Conservation (phyloP, 2,113 vertebrate genomes). For the Cebus imitator region DNA sequence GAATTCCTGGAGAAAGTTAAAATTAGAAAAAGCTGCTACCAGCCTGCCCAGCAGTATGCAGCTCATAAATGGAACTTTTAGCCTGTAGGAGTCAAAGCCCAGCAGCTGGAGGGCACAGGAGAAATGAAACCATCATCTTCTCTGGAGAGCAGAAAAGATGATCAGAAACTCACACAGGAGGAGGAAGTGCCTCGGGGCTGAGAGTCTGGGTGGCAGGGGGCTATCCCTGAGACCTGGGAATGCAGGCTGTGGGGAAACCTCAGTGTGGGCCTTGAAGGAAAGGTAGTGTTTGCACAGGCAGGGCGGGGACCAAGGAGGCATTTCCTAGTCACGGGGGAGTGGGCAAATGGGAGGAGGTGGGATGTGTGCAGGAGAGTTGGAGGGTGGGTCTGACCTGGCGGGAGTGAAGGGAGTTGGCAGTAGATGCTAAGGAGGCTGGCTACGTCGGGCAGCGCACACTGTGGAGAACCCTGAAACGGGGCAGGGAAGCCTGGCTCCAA, state of each 20-base stretch:
- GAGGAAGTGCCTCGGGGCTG: neutral
- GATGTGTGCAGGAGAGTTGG: neutral
- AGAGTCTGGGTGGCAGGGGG: rapidly evolving
- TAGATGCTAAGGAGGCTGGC: neutral
- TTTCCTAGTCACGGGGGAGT: neutral
- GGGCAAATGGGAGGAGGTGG: neutral
- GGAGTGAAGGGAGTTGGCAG: neutral
- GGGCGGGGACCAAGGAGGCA: neutral
- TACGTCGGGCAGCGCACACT: rapidly evolving
- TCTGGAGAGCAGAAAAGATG: neutral
- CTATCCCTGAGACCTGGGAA: neutral
- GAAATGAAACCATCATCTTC: rapidly evolving
- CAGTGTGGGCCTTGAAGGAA: neutral
- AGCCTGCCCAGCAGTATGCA: rapidly evolving
- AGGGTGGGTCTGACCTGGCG: neutral
- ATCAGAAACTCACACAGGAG: neutral
- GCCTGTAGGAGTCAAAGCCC: neutral
- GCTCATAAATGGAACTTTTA: rapidly evolving
- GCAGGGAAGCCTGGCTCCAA: neutral
- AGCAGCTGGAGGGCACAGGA: neutral
- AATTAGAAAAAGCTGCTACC: slow-evolving; percentile 56
- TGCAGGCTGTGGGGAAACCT: too few species aligned
- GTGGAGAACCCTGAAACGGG: neutral
- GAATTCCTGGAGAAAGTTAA: slow-evolving; percentile 69
- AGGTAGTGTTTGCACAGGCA: neutral